phyloP scores from a whole-genome alignment of 2,888 invertebrate species.

The Venusia cambrica region DNA sequence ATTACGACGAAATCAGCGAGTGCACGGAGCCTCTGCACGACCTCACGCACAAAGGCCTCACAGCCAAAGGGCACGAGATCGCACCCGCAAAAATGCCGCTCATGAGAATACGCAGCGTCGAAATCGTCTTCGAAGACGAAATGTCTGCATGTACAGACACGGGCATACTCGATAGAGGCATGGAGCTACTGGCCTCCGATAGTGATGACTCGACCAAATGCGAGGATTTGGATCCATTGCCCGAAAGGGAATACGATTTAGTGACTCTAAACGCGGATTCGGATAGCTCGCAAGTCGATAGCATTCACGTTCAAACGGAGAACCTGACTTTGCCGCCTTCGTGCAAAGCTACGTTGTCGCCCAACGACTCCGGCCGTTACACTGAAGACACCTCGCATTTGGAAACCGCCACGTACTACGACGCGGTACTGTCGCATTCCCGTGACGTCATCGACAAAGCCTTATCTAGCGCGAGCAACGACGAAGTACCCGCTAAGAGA shows the following conservation, averaged over 20 bases:
- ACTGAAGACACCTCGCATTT: constrained; percentile 67
- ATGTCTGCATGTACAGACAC: constrained; percentile 69
- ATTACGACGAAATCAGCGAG: constrained; percentile 72
- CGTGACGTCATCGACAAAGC: constrained; percentile 56
- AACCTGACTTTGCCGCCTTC: constrained; percentile 38
- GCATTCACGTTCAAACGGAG: constrained; percentile 45
- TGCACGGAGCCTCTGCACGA: constrained; percentile 55
- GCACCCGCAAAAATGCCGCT: constrained; percentile 70
- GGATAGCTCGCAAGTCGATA: constrained; percentile 53
- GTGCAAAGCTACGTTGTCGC: constrained; percentile 52
- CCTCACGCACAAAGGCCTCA: constrained; percentile 49
- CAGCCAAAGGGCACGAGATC: constrained; percentile 65
- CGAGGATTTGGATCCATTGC: constrained; percentile 61
- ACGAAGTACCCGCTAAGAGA: constrained; percentile 36
- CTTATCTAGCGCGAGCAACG: constrained; percentile 33
- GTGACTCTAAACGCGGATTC: constrained; percentile 66
- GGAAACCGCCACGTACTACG: constrained; percentile 52
- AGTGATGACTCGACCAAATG: constrained; percentile 74
- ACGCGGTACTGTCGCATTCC: constrained; percentile 66
- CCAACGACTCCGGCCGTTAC: constrained; percentile 68
- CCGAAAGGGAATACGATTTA: constrained; percentile 57
- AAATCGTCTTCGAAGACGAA: constrained; percentile 74
- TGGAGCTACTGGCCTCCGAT: constrained; percentile 60
- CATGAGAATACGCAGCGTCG: constrained; percentile 73
- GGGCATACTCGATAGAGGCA: constrained; percentile 56